phyloP scores from a whole-genome alignment of 92 coral and sea anemone species.

The Heliopora coerulea region DNA sequence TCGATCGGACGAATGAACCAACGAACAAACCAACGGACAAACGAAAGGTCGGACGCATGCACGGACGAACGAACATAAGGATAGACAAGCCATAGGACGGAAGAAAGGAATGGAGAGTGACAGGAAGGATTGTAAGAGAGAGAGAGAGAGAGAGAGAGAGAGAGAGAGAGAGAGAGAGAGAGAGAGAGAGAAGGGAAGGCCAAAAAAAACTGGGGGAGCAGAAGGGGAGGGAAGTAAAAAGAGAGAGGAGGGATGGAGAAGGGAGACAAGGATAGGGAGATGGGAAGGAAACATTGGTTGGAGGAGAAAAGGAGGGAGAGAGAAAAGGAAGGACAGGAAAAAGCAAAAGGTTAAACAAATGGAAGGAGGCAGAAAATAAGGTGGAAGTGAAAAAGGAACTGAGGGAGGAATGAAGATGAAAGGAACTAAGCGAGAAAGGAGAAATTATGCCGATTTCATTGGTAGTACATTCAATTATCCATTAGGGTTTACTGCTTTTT shows the following conservation, averaged over 20 bases:
- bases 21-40: no score
- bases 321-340: constrained; percentile 8
- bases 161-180: background rate
- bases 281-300: background rate
- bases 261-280: background rate
- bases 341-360: constrained; percentile 1
- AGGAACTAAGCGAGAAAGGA: no score
- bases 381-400: background rate
- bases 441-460: no score
- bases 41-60: no score
- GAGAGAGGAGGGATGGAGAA: constrained; percentile 8
- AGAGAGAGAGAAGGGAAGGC: background rate
- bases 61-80: no score
- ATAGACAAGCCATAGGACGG: background rate
- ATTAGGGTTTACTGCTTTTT: no score
- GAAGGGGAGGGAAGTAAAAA: constrained; percentile 2
- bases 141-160: background rate
- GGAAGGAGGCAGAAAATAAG: background rate
- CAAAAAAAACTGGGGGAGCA: background rate
- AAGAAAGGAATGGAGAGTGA: background rate
- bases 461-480: no score
- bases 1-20: no score
- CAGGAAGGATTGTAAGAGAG: background rate
- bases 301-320: constrained; percentile 1
- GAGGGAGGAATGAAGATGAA: no score